These are phyloP conservation scores for Bombus confusus DNA, from an alignment of 1,140 invertebrate genomes.

Conservation along the genomic window DNA sequence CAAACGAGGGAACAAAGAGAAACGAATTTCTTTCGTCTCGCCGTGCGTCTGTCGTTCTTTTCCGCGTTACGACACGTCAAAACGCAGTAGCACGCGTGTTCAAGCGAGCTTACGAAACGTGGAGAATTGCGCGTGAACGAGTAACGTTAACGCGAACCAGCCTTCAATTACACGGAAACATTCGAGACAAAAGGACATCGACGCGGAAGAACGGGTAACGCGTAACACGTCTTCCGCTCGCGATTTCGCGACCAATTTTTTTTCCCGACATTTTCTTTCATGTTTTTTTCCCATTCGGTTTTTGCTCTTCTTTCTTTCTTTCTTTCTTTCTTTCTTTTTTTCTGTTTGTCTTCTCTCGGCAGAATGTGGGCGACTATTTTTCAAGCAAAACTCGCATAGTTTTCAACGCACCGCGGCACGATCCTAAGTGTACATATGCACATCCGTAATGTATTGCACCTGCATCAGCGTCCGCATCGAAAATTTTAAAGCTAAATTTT, in stretches of 20 bases:
- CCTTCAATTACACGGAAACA: conserved; percentile 26
- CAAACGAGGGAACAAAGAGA: neutral
- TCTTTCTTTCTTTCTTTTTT: neutral
- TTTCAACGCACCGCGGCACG: conserved; percentile 62
- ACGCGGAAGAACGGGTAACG: conserved; percentile 13
- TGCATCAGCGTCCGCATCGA: conserved; percentile 58
- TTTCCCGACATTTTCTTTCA: neutral
- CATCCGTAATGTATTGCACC: conserved; percentile 68
- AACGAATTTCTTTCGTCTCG: conserved; percentile 4
- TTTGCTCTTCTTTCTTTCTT: neutral
- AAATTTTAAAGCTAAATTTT: conserved; percentile 69
- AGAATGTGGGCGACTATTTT: neutral
- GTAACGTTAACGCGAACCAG: conserved; percentile 6
- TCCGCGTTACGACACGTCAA: neutral
- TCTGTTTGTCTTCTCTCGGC: neutral
- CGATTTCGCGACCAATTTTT: conserved; percentile 15
- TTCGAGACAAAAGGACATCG: conserved; percentile 5
- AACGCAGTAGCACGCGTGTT: neutral
- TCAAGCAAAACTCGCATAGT: conserved; percentile 24
- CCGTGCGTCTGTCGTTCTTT: neutral
- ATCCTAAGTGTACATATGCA: conserved; percentile 63
- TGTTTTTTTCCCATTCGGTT: neutral
- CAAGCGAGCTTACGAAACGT: neutral
- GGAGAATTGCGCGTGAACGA: conserved; percentile 3
- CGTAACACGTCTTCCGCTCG: conserved; percentile 7